phyloP scores from a whole-genome alignment of 1,140 invertebrate genomes.

The Eurosta solidaginis region DNA sequence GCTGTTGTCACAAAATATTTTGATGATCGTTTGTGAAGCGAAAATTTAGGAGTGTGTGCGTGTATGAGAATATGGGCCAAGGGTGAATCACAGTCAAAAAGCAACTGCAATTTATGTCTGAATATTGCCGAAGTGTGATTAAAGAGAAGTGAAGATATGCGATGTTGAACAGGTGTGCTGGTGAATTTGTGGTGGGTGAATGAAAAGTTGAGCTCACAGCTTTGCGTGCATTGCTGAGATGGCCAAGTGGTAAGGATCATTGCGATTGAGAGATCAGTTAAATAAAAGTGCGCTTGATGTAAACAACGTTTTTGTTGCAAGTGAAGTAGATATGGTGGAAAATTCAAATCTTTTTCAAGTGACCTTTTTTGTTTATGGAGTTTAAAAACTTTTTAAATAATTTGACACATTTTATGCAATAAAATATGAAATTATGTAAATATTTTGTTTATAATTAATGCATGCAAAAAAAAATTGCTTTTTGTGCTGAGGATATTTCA shows the following conservation, averaged over 20 bases:
- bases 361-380: too few species aligned
- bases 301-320: neutral
- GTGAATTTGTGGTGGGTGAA: neutral
- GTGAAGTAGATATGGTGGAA: neutral
- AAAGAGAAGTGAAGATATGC: neutral
- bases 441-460: too few species aligned
- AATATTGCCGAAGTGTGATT: neutral
- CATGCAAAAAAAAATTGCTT: too few species aligned
- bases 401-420: too few species aligned
- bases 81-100: neutral
- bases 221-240: neutral
- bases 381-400: too few species aligned
- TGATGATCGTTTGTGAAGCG: neutral
- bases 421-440: too few species aligned
- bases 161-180: neutral
- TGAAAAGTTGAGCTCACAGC: neutral
- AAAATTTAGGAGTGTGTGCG: neutral
- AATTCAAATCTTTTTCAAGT: neutral
- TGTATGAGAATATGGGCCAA: neutral
- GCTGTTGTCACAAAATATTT: neutral
- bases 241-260: constrained; percentile 4
- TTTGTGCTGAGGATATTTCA: too few species aligned
- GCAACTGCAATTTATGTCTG: neutral
- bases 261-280: neutral
- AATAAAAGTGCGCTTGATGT: neutral